A percentile compares a stretch with the other conserved stretches of the same genome.
These are phyloP conservation scores for Xenentodon cancila DNA, from an alignment of 2,797 vertebrate genomes.

Conservation along the genomic window DNA sequence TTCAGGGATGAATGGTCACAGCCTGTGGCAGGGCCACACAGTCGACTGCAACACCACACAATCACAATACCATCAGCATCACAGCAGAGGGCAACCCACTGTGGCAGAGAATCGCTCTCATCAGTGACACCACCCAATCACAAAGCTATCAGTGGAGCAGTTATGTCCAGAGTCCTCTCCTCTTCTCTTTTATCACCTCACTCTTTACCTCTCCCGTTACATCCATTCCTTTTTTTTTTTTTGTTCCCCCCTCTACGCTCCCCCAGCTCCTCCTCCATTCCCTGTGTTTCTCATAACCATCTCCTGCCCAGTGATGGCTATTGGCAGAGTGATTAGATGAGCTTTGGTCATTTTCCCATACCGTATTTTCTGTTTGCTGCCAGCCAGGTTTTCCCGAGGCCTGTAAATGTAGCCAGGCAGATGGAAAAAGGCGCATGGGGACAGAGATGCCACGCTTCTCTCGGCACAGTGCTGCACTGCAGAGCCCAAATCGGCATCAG, in stretches of 20 bases:
- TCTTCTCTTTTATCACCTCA: slow-evolving; percentile 10
- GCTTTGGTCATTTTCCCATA: slow-evolving; percentile 75
- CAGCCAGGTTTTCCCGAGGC: slow-evolving; percentile 55
- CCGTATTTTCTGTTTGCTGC: slow-evolving; percentile 74
- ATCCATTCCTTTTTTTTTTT: slow-evolving; percentile 52
- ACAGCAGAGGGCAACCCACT: slow-evolving; percentile 59
- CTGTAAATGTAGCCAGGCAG: slow-evolving; percentile 49
- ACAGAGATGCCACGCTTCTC: slow-evolving; percentile 23
- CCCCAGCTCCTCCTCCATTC: slow-evolving; percentile 32
- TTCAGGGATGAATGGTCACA: slow-evolving; percentile 67
- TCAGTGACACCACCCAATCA: slow-evolving; percentile 77
- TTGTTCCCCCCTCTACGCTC: slow-evolving; percentile 10
- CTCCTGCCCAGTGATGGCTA: slow-evolving; percentile 71
- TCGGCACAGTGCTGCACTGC: slow-evolving; percentile 29
- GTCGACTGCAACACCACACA: slow-evolving; percentile 59
- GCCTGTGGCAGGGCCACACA: slow-evolving; percentile 59
- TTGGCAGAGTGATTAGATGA: slow-evolving; percentile 79
- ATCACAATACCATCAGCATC: slow-evolving; percentile 73
- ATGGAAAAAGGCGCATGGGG: slow-evolving; percentile 13
- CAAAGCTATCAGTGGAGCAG: slow-evolving; percentile 72
- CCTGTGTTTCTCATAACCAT: slow-evolving; percentile 35
- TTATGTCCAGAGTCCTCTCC: slow-evolving; percentile 46
- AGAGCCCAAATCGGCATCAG: slow-evolving; percentile 7
- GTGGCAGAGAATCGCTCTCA: slow-evolving; percentile 74
- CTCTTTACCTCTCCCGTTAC: slow-evolving; percentile 62